Percentiles rank a stretch among this genome's conserved stretches.
Evolutionary conservation across 2,888 invertebrate genomes (phyloP).

Genomic region (Torymus auratus): DNA sequence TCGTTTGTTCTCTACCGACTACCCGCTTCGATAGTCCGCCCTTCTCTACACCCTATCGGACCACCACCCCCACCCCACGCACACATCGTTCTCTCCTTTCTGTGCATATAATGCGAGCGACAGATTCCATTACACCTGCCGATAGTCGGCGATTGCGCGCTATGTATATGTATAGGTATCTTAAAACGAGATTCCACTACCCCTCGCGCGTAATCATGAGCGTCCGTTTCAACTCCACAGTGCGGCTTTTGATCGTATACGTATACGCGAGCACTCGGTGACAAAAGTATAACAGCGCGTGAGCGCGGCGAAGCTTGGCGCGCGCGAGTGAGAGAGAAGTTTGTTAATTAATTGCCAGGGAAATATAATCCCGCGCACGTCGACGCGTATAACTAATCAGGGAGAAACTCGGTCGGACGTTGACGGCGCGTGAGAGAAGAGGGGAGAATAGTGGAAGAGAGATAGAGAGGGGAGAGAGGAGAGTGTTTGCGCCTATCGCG

Average conservation of each 20-base stretch:
- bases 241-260: too few relatives aligned
- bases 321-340: conserved; percentile 53
- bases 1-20: conserved; percentile 35
- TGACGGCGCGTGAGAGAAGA: conserved; percentile 59
- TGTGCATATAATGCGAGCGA: neutral
- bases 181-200: too few relatives aligned
- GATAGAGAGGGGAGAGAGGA: neutral
- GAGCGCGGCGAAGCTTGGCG: neutral
- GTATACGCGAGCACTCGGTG: too few relatives aligned
- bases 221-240: too few relatives aligned
- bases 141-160: neutral
- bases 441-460: neutral
- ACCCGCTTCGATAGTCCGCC: conserved; percentile 42
- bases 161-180: too few relatives aligned
- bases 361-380: conserved; percentile 62
- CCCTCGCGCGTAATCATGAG: too few relatives aligned
- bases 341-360: conserved; percentile 67
- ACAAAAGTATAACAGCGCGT: too few relatives aligned
- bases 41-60: neutral
- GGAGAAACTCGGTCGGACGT: conserved; percentile 67
- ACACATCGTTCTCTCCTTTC: neutral
- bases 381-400: conserved; percentile 67
- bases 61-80: neutral
- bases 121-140: conserved; percentile 32
- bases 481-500: conserved; percentile 68